Evolutionary conservation across 2,888 invertebrate genomes (phyloP).

Genomic region (Rosalia funebris): DNA sequence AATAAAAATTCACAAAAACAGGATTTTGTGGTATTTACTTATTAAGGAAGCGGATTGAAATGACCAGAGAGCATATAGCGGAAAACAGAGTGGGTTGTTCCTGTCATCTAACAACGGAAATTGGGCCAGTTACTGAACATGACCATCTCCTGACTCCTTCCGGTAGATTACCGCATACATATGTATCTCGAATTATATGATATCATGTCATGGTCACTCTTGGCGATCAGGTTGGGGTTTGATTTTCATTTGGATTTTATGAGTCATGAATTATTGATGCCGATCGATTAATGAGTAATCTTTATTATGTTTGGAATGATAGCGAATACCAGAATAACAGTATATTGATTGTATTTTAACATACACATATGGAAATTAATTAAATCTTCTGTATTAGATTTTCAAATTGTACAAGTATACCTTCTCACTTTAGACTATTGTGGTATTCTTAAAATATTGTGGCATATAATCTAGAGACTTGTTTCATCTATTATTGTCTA

Average conservation of each 20-base stretch:
- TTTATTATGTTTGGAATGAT: no score
- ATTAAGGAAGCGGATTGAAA: constrained; percentile 44
- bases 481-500: no score
- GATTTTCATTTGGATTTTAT: constrained; percentile 34
- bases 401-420: no score
- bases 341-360: no score
- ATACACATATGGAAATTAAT: no score
- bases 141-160: constrained; percentile 58
- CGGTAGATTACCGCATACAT: constrained; percentile 52
- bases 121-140: constrained; percentile 61
- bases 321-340: no score
- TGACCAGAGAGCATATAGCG: constrained; percentile 41
- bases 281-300: background rate
- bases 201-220: constrained; percentile 26
- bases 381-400: no score
- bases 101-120: constrained; percentile 59
- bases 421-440: no score
- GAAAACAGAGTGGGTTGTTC: constrained; percentile 57
- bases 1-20: background rate
- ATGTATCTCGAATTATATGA: constrained; percentile 34
- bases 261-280: constrained; percentile 23
- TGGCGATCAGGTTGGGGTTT: constrained; percentile 30
- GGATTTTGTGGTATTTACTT: background rate
- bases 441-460: no score
- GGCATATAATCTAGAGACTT: no score